Conservation (phyloP, 2,797 vertebrate genomes). For the Cygnus olor region DNA sequence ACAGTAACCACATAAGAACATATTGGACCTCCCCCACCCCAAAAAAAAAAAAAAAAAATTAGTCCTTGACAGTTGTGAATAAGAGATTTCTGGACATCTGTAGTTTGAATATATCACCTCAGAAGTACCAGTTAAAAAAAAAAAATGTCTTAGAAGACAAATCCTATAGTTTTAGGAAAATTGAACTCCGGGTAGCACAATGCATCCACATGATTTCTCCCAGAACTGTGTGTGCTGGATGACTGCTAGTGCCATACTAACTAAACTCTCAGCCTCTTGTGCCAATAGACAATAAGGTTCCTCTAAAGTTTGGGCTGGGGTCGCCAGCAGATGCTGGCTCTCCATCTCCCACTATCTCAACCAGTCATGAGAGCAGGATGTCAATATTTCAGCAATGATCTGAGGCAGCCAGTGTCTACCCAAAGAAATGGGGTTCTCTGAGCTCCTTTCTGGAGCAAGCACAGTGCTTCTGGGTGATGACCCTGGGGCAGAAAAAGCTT, state of each 20-base stretch:
- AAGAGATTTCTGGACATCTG: not conserved
- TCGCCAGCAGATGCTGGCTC: not conserved
- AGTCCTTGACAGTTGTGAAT: not conserved
- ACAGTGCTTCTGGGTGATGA: not conserved
- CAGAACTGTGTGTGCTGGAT: not conserved
- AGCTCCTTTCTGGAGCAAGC: not conserved
- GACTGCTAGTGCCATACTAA: not conserved
- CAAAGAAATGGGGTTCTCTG: not conserved
- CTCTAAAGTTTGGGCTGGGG: not conserved
- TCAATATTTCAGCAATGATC: not conserved
- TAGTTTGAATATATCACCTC: not conserved
- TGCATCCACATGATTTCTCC: not conserved
- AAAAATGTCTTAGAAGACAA: not conserved
- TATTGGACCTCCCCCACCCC: too few relatives aligned
- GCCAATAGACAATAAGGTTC: not conserved
- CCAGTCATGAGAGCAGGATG: not conserved
- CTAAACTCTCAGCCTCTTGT: not conserved
- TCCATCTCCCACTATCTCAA: not conserved
- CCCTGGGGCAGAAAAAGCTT: not conserved
- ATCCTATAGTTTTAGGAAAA: not conserved
- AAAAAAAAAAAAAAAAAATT: too few relatives aligned
- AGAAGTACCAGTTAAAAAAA: not conserved
- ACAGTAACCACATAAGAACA: not conserved
- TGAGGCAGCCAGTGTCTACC: not conserved
- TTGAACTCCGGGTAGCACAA: not conserved